phyloP scores from a whole-genome alignment of 64 coral and sea anemone genomes.

The Platygyra sinensis region DNA sequence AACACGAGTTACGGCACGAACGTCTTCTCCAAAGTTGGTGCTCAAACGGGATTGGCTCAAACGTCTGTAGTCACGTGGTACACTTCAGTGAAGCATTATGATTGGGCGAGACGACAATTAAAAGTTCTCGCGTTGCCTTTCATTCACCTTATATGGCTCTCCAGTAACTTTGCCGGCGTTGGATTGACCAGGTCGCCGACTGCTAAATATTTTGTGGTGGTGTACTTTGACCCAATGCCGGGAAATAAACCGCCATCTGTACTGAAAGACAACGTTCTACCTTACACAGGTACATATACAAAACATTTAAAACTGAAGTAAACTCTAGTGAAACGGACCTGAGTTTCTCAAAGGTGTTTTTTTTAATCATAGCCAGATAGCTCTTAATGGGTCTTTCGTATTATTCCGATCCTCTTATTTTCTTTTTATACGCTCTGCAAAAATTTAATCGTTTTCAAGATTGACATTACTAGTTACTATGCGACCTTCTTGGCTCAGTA shows the following conservation, averaged over 20 bases:
- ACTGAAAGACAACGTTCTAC: constrained; percentile 51
- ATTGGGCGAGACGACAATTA: constrained; percentile 23
- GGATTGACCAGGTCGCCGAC: constrained; percentile 58
- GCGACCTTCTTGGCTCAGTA: too few species aligned
- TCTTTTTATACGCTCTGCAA: not conserved
- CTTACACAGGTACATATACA: constrained; percentile 65
- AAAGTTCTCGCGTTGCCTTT: constrained; percentile 60
- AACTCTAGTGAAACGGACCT: not conserved
- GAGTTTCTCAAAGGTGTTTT: not conserved
- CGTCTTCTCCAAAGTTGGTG: constrained; percentile 47
- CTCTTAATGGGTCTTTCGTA: too few species aligned
- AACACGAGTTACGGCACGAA: constrained; percentile 69
- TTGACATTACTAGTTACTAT: too few species aligned
- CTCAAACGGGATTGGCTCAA: constrained; percentile 56
- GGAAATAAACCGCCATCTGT: constrained; percentile 22
- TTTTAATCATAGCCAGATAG: not conserved
- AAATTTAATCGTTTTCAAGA: too few species aligned
- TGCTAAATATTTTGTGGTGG: constrained; percentile 58
- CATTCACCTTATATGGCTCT: constrained; percentile 70
- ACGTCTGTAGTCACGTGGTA: constrained; percentile 50
- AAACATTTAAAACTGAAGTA: not conserved
- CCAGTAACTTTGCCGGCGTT: constrained; percentile 59
- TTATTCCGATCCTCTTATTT: not conserved
- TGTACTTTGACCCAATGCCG: constrained; percentile 55
- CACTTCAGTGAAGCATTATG: constrained; percentile 44